phyloP scores from a whole-genome alignment of 2,888 invertebrate genomes.

The Acleris emargana region DNA sequence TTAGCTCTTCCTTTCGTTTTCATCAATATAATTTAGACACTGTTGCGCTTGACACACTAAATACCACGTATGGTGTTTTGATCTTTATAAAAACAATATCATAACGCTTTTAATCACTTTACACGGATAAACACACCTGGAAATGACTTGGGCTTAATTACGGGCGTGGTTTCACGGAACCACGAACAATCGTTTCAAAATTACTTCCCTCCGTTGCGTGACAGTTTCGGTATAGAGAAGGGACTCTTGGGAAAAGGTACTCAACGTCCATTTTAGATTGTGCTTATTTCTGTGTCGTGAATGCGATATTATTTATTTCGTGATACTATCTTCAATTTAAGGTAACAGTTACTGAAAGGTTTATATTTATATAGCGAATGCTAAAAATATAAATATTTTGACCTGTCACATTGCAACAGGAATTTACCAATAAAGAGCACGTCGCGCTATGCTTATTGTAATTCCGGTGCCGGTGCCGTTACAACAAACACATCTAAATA shows the following conservation, averaged over 20 bases:
- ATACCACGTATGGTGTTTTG: not conserved
- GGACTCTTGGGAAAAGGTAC: not conserved
- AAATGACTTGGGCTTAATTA: slow-evolving; percentile 18
- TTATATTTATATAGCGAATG: too few species aligned
- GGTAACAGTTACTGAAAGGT: too few species aligned
- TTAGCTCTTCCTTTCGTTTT: too few species aligned
- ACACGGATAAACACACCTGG: slow-evolving; percentile 12
- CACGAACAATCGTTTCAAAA: not conserved
- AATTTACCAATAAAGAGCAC: not conserved
- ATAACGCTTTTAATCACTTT: slow-evolving; percentile 11
- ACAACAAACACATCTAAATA: not conserved
- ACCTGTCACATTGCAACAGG: not conserved
- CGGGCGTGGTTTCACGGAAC: slow-evolving; percentile 1
- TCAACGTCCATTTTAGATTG: too few species aligned
- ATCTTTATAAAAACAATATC: not conserved
- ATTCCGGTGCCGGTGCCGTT: not conserved
- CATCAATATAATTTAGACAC: too few species aligned
- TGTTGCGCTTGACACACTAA: too few species aligned
- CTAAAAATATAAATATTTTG: not conserved
- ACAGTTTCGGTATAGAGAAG: not conserved
- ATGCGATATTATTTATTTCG: too few species aligned
- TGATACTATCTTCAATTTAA: too few species aligned
- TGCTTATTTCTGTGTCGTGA: too few species aligned
- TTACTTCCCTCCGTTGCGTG: not conserved
- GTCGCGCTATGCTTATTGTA: not conserved